Evolutionary conservation across 2,888 invertebrate genomes (phyloP), one percentile per base, ranked within the genome.

Genomic region (Xylocampa areola): DNA sequence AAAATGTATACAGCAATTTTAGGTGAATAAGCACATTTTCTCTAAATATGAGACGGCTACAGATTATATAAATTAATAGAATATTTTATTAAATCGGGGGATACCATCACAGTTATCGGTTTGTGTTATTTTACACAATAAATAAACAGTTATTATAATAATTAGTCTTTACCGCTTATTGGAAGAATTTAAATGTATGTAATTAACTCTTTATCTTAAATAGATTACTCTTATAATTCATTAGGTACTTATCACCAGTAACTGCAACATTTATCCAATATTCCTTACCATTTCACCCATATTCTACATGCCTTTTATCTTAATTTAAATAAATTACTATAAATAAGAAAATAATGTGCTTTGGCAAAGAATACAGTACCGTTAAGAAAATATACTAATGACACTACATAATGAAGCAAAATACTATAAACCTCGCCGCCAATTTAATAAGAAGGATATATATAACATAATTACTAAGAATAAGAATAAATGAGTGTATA

Each of bases 401-500:
- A 19, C 39, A 53, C 40, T 16, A 25, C n/a, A 33, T 10, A 32
- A 58, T 17, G 10, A 32, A 59, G 45, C 58, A 29, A 47, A 66
- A 41, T 37, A 47, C 45, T 45, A 37, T 33, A 49, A 53, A 44
- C 60, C 59, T 48, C 53, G 48, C n/a, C 36, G 53, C 29, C 16
- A 23, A 68, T 66, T 50, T 37, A 47, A 17, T 48, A 32, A 36
- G 49, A 44, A 8, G 25, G 40, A 45, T 10, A 36, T 17, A 13
- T 43, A 30, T 30, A 62, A 68, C 33, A 33, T 27, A 54, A 50
- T 68, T 61, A 67, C 62, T 67, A 61, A 65, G 44, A 47, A 36
- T 68, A 62, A 36, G 45, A 62, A 68, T 60, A 68, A 62, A 66
- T 72, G 70, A 72, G 71, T 74, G 52, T 66, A 69, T 65, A 48